phyloP scores from a whole-genome alignment of 1,140 invertebrate genomes.

The Atta texana region DNA sequence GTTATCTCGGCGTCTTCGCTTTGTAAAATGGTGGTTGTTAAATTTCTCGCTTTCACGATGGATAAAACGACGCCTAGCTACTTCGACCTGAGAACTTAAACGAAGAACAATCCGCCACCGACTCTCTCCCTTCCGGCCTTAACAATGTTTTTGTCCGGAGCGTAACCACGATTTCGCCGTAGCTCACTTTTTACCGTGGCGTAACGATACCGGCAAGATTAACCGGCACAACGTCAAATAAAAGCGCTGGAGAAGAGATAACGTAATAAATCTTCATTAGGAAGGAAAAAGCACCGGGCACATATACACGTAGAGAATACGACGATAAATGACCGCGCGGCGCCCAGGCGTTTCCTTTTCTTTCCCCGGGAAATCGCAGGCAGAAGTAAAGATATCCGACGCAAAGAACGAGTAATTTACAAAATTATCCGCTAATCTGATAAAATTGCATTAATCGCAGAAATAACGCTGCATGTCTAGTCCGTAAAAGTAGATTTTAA shows the following conservation, averaged over 20 bases:
- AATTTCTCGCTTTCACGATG: slow-evolving; percentile 59
- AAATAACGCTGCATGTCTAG: slow-evolving; percentile 11
- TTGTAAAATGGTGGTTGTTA: slow-evolving; percentile 52
- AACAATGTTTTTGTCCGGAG: slow-evolving; percentile 41
- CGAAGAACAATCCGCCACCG: slow-evolving; percentile 56
- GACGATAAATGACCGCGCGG: slow-evolving; percentile 67
- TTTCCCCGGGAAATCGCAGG: slow-evolving; percentile 50
- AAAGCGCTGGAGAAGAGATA: slow-evolving; percentile 67
- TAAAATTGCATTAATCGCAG: slow-evolving; percentile 35
- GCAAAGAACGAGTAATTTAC: slow-evolving; percentile 60
- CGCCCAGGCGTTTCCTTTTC: slow-evolving; percentile 55
- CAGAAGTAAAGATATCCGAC: slow-evolving; percentile 57
- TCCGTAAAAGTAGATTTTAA: neutral
- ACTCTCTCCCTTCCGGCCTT: slow-evolving; percentile 56
- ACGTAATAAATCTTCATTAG: slow-evolving; percentile 74
- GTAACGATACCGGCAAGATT: slow-evolving; percentile 68
- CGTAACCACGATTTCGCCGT: slow-evolving; percentile 60
- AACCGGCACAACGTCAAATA: slow-evolving; percentile 65
- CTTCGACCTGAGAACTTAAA: slow-evolving; percentile 63
- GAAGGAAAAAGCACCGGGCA: slow-evolving; percentile 51
- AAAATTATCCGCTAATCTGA: slow-evolving; percentile 56
- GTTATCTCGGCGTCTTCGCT: slow-evolving; percentile 54
- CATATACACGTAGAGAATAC: slow-evolving; percentile 65
- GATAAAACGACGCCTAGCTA: slow-evolving; percentile 45
- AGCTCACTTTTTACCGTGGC: slow-evolving; percentile 57